Evolutionary conservation across 2,113 vertebrate genomes (phyloP).

Genomic region (Anhinga rufa): DNA sequence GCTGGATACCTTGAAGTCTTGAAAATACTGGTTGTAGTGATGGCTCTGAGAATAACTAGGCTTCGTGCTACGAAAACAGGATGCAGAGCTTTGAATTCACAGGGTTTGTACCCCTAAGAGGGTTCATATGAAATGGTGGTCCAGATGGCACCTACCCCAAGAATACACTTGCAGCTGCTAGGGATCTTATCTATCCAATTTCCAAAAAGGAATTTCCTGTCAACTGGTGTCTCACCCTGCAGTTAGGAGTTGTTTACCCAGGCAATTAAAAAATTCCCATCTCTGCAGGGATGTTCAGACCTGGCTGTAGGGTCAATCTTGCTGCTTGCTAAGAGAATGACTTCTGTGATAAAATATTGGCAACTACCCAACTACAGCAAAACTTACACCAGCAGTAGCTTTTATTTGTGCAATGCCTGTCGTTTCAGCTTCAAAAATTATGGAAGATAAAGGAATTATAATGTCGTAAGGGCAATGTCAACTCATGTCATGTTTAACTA

Average conservation of each 20-base stretch:
- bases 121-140: neutral
- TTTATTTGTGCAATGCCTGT: neutral
- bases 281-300: neutral
- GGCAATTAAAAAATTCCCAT: neutral
- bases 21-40: neutral
- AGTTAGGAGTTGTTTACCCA: neutral
- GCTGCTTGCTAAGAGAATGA: neutral
- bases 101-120: neutral
- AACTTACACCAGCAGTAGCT: neutral
- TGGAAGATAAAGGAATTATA: neutral
- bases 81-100: neutral
- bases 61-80: neutral
- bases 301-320: neutral
- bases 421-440: neutral
- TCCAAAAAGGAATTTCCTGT: neutral
- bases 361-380: neutral
- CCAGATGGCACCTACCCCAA: neutral
- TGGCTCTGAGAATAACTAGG: neutral
- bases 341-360: neutral
- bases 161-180: neutral
- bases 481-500: neutral
- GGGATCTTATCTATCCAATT: neutral
- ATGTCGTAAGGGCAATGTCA: neutral
- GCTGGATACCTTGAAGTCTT: neutral
- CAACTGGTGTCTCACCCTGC: neutral